Percentiles rank a stretch among this genome's conserved stretches.
phyloP scores from a whole-genome alignment of 2,797 vertebrate genomes.

The Poeciliopsis paucimaculata region DNA sequence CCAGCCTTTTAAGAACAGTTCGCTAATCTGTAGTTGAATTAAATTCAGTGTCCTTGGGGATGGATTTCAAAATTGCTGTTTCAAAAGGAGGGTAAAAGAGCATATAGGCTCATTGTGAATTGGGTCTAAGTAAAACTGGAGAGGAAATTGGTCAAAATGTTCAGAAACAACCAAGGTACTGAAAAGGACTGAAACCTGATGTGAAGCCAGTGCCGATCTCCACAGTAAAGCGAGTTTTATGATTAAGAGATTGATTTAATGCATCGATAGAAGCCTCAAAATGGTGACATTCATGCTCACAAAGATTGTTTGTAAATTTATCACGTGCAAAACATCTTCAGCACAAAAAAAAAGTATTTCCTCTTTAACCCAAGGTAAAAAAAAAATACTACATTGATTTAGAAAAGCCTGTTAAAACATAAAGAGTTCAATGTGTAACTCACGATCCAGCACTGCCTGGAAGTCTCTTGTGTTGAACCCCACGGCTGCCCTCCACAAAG shows the following conservation, averaged over 20 bases:
- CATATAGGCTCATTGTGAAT: neutral
- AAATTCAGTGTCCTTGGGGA: neutral
- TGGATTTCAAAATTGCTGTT: neutral
- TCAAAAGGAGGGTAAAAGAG: neutral
- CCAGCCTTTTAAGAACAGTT: neutral
- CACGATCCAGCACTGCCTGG: constrained; percentile 91
- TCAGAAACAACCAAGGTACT: neutral
- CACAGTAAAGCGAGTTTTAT: neutral
- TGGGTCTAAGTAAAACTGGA: neutral
- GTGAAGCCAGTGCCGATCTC: neutral
- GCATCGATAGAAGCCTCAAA: neutral
- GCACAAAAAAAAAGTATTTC: constrained; percentile 13
- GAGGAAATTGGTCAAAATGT: neutral
- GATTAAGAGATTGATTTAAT: neutral
- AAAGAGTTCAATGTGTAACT: constrained; percentile 70
- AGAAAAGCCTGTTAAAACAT: constrained; percentile 7
- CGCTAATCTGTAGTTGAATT: neutral
- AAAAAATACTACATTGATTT: neutral
- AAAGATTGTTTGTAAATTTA: neutral
- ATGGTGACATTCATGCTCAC: neutral
- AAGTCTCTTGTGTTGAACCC: constrained; percentile 93
- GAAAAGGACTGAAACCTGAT: neutral
- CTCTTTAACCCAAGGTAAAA: neutral
- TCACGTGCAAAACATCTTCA: neutral
- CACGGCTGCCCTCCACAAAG: constrained; percentile 95